Evolutionary conservation across 2,113 vertebrate species (phyloP), one percentile per base, ranked within the genome.

Genomic region (Perca flavescens): DNA sequence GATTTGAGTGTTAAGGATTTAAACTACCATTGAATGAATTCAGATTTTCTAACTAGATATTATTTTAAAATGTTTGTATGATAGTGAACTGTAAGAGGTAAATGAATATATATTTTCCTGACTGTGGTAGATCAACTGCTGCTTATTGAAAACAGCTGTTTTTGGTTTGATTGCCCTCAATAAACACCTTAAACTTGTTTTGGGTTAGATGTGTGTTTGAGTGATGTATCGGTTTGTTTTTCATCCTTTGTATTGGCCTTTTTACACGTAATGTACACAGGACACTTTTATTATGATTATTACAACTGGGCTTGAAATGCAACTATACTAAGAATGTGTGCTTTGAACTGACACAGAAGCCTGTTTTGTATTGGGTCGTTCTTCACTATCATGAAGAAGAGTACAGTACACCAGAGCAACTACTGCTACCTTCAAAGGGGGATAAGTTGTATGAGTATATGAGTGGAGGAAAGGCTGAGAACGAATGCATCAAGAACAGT

Each of bases 11-110:
- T 47, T 34, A 9, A 12, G 13, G 62, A 52, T 73, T 67, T 70
- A 47, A 79, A 79, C 7, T 31, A 80, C 68, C 21, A n/a, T 73
- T 83, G 80, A 52, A 68, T 72, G 6, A 66, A 53, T 83, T 62
- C 1, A 17, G 1, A 53, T 73, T 88, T 91, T 89, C 13, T 83
- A 82, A 84, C 54, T 72, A 61, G 71, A 85, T 80, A 53, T 72
- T 77, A 86, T 88, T 89, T 90, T 86, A 69, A 88, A 72, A 74
- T 69, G 5, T 92, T 84, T 90, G 60, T 86, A 90, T 87, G 28
- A 73, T 90, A 68, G 80, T 82, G 43, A 80, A 77, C 4, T 83
- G 83, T 63, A 67, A 76, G 21, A 75, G 67, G 71, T 66, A 81
- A 85, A 84, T 82, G 14, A 28, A 80, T 83, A 80, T 88, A 86